These are phyloP conservation scores for Regulus satrapa DNA, from an alignment of 2,113 vertebrate genomes.

Conservation along the genomic window DNA sequence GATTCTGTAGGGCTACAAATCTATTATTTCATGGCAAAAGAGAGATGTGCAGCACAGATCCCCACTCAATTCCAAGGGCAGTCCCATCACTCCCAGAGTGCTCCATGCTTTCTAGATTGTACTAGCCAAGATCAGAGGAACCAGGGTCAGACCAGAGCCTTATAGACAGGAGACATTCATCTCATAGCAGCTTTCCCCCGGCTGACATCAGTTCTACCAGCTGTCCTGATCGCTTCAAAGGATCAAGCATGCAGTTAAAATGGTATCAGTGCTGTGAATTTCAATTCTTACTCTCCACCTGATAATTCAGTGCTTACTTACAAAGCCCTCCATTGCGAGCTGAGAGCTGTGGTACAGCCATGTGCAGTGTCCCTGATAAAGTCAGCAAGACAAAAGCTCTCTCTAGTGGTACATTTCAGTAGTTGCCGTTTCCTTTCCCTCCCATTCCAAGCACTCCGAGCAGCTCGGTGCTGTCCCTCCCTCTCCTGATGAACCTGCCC, in stretches of 20 bases:
- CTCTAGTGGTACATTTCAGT: conserved; percentile 5
- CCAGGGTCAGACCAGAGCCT: not conserved
- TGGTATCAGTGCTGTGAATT: not conserved
- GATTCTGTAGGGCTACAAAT: not conserved
- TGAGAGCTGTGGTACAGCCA: not conserved
- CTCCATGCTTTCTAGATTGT: fast-evolving
- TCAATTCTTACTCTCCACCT: not conserved
- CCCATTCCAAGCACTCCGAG: fast-evolving
- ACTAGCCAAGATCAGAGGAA: not conserved
- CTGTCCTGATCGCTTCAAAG: not conserved
- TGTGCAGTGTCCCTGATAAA: fast-evolving
- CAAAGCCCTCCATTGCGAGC: fast-evolving
- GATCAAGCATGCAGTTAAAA: not conserved
- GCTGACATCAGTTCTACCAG: not conserved
- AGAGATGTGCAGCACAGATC: not conserved
- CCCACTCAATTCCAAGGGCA: not conserved
- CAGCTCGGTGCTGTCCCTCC: not conserved
- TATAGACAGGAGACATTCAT: not conserved
- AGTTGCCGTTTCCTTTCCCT: not conserved
- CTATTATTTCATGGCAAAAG: not conserved
- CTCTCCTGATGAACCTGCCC: fast-evolving
- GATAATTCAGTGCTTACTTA: not conserved
- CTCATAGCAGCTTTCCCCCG: not conserved
- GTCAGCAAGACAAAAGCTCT: not conserved
- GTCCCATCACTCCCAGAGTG: not conserved